Conservation (phyloP, 2,113 vertebrate species). For the Burhinus oedicnemus region DNA sequence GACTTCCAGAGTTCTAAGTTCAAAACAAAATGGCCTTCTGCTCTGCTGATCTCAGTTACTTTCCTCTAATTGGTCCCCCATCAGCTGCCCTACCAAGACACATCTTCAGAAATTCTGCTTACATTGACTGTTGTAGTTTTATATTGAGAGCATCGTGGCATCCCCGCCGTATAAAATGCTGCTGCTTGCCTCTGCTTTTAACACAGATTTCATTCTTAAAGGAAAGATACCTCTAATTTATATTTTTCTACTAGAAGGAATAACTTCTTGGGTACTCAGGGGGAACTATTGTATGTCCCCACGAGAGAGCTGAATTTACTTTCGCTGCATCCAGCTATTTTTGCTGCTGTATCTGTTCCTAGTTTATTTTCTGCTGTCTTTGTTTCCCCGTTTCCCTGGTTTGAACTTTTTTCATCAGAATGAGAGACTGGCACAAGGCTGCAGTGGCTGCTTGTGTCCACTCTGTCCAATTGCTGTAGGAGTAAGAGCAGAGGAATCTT, state of each 20-base stretch:
- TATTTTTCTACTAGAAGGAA: neutral
- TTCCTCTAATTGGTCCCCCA: constrained; percentile 7
- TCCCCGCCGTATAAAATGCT: neutral
- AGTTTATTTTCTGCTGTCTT: neutral
- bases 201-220: neutral
- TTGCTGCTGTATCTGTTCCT: neutral
- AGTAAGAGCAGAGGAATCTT: neutral
- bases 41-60: neutral
- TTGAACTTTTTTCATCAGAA: neutral
- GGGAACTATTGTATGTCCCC: neutral
- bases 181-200: neutral
- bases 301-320: neutral
- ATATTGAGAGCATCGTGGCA: neutral
- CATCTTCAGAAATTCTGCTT: neutral
- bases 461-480: neutral
- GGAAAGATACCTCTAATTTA: neutral
- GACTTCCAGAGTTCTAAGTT: neutral
- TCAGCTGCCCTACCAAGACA: neutral
- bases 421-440: neutral
- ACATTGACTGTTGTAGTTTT: neutral
- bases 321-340: neutral
- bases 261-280: neutral
- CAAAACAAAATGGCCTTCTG: neutral
- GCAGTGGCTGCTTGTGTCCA: neutral
- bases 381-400: neutral